Base-by-base conservation (phyloP, 2,888 invertebrate genomes). In the Bhutanitis thaidina region DNA sequence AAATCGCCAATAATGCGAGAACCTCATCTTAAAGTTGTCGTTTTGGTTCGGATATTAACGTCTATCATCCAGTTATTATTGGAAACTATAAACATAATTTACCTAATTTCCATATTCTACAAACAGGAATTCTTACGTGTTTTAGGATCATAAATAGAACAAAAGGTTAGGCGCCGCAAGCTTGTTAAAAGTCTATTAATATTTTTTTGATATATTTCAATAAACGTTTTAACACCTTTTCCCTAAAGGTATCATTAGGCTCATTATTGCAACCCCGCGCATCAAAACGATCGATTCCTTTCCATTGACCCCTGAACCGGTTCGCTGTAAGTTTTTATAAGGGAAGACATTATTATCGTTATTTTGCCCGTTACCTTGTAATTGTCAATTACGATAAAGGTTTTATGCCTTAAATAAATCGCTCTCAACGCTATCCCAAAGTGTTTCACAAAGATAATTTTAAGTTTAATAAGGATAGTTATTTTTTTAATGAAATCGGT, bases 161-260 rank as follows among this genome's bases (percentile, higher is more conserved):
- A 38, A 51, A 40, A 39, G 35, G 35, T 1, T 65, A 74, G 65
- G 66, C 64, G 65, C 69, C 45, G 43, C 13, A 37, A 81, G 79
- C 88, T 88, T 88, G 89, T 89, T 89, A 89, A 81, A 89, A 87
- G 77, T 81, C 84, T 80, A 88, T 89, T 84, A 87, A 88, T 86
- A 84, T 67, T 75, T 67, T 83, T 27, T 80, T 78, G 80, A 80
- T 73, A 79, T 75, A 81, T 85, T 87, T 85, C 87, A 86, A 88
- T 89, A 87, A 87, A 85, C 77, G 82, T 80, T 88, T 86, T 88
- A 86, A 88, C 88, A 88, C 89, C 87, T 88, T 88, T 88, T 81
- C 80, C 76, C 69, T 80, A 64, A 72, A 79, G 80, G 79, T 88
- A 87, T 88, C 80, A 88, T 88, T 88, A 88, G 75, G 74, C 62